phyloP scores from a whole-genome alignment of 2,888 invertebrate species.

The Oconnorella tubifera region DNA sequence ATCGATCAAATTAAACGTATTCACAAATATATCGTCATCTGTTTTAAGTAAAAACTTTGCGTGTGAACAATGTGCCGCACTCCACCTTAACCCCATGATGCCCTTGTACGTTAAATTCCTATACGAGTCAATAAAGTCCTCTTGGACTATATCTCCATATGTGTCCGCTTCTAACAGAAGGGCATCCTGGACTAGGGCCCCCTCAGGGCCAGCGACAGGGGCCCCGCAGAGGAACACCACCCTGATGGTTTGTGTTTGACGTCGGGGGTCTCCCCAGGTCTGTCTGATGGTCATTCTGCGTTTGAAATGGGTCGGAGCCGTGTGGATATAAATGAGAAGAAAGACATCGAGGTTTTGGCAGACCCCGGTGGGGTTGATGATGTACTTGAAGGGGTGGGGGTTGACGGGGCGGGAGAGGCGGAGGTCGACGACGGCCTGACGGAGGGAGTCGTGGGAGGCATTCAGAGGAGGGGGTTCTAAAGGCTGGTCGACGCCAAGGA shows the following conservation, averaged over 20 bases:
- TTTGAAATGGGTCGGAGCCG: conserved; percentile 25
- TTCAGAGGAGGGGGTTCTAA: conserved; percentile 1
- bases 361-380: conserved; percentile 40
- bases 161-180: conserved; percentile 45
- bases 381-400: conserved; percentile 42
- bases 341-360: conserved; percentile 45
- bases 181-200: conserved; percentile 39
- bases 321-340: conserved; percentile 30
- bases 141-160: conserved; percentile 53
- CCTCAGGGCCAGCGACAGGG: conserved; percentile 39
- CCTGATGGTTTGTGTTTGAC: conserved; percentile 33
- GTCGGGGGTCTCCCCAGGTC: conserved; percentile 49
- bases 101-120: conserved; percentile 58
- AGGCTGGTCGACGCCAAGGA: conserved; percentile 17
- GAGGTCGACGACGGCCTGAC: conserved; percentile 23
- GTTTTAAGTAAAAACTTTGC: conserved; percentile 55
- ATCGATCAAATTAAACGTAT: conserved; percentile 56
- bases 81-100: conserved; percentile 57
- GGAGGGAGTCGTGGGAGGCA: conserved; percentile 7
- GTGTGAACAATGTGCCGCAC: conserved; percentile 48
- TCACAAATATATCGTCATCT: conserved; percentile 58
- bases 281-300: conserved; percentile 36
- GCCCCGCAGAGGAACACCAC: conserved; percentile 53
- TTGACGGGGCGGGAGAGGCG: conserved; percentile 33
- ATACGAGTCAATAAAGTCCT: conserved; percentile 56